Evolutionary conservation across 2,888 invertebrate species (phyloP).

Genomic region (Mythimna ferrago): DNA sequence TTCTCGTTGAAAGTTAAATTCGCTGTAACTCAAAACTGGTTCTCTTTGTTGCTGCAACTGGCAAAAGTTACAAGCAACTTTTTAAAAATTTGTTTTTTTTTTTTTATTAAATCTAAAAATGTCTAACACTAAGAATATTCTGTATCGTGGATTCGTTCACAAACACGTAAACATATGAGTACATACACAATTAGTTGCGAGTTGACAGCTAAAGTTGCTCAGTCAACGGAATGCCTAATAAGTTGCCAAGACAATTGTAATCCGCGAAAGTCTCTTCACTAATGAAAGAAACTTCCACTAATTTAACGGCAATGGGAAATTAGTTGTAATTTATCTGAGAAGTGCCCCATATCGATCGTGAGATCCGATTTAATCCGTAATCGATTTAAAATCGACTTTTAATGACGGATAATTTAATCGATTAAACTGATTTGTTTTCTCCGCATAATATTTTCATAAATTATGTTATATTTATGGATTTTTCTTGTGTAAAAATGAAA

Average conservation of each 20-base stretch:
- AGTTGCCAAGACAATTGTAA: slow-evolving; percentile 64
- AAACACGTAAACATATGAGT: no score
- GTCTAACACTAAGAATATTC: no score
- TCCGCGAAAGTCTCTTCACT: slow-evolving; percentile 64
- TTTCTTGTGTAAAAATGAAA: slow-evolving; percentile 9
- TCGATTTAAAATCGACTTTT: slow-evolving; percentile 54
- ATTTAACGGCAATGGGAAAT: slow-evolving; percentile 61
- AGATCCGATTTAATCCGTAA: slow-evolving; percentile 54
- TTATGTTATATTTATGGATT: slow-evolving; percentile 38
- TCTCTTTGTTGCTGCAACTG: background rate
- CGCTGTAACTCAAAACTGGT: background rate
- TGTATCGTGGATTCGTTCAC: no score
- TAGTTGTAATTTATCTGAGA: slow-evolving; percentile 53
- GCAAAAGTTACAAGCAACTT: background rate
- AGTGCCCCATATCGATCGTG: slow-evolving; percentile 47
- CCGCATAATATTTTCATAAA: slow-evolving; percentile 38
- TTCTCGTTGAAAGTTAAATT: background rate
- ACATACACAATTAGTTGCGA: no score
- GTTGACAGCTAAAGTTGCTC: background rate
- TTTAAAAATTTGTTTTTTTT: no score
- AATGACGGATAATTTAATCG: slow-evolving; percentile 58
- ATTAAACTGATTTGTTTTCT: slow-evolving; percentile 54
- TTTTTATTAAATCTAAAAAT: no score
- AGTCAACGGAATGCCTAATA: slow-evolving; percentile 9
- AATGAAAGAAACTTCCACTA: slow-evolving; percentile 51